phyloP scores from a whole-genome alignment of 2,113 vertebrate species.

The Aspiorhynchus laticeps region DNA sequence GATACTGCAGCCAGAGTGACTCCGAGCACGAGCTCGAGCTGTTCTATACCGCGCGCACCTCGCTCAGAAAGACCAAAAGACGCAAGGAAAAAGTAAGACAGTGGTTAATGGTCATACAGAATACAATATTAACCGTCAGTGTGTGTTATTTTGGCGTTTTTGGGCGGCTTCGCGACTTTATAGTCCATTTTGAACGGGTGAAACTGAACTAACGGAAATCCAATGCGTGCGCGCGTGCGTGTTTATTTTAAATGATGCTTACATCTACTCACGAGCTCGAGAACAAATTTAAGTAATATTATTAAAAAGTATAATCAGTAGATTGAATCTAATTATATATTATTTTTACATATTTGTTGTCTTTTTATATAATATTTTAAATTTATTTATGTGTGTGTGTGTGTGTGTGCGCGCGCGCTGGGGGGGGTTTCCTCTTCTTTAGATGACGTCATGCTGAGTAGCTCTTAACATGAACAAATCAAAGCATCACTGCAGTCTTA shows the following conservation, averaged over 20 bases:
- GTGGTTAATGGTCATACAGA: no score
- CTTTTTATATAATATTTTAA: neutral
- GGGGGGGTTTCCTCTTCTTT: neutral
- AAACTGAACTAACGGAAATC: neutral
- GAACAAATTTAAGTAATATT: neutral
- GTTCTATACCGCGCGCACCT: conserved; percentile 84
- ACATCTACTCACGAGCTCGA: neutral
- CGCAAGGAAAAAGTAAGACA: conserved; percentile 64
- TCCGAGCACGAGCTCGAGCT: conserved; percentile 85
- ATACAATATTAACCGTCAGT: neutral
- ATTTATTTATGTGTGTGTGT: neutral
- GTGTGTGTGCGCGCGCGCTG: neutral
- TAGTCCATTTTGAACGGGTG: neutral
- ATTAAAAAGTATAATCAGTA: neutral
- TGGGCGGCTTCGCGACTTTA: no score
- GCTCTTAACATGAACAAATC: neutral
- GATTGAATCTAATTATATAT: neutral
- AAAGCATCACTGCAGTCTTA: neutral
- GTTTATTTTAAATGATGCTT: conserved; percentile 16
- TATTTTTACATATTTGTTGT: neutral
- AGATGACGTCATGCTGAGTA: conserved; percentile 16
- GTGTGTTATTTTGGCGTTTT: neutral
- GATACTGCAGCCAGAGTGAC: conserved; percentile 84
- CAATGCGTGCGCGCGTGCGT: neutral
- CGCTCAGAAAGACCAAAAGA: conserved; percentile 74